A percentile compares a stretch with the other conserved stretches of the same genome.
Evolutionary conservation across 2,797 vertebrate genomes (phyloP).

Genomic region (Hoplostethus atlanticus): DNA sequence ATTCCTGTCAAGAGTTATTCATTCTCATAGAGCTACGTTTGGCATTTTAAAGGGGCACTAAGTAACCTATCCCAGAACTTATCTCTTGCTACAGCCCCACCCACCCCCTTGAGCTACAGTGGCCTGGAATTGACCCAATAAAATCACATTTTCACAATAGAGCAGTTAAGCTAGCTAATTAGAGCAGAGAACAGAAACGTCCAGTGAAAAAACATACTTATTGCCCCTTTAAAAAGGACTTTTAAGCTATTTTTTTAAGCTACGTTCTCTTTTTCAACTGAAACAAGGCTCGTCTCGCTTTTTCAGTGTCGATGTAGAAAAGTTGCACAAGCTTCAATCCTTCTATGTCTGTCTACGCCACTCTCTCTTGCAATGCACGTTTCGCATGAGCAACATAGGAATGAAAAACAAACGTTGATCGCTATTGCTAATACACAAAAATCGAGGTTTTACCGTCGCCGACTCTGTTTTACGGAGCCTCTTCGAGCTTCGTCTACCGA

Average conservation of each 20-base stretch:
- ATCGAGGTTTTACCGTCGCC: constrained; percentile 13
- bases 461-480: not conserved
- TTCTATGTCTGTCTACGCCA: constrained; percentile 23
- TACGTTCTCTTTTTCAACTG: constrained; percentile 39
- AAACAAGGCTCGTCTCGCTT: constrained; percentile 44
- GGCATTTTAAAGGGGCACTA: constrained; percentile 1
- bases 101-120: too few relatives aligned
- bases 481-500: not conserved
- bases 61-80: too few relatives aligned
- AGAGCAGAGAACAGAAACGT: not conserved
- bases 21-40: too few relatives aligned
- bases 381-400: constrained; percentile 73
- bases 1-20: not conserved
- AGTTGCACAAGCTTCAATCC: constrained; percentile 39
- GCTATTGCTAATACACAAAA: constrained; percentile 38
- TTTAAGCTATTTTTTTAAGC: constrained; percentile 29
- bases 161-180: not conserved
- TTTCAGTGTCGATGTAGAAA: constrained; percentile 45
- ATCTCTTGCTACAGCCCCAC: too few relatives aligned
- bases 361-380: constrained; percentile 69
- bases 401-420: constrained; percentile 38
- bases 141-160: too few relatives aligned
- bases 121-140: too few relatives aligned
- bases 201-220: not conserved
- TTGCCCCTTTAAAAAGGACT: not conserved